These are phyloP conservation scores for Eurypyga helias DNA, from an alignment of 2,113 vertebrate species.

Conservation along the genomic window DNA sequence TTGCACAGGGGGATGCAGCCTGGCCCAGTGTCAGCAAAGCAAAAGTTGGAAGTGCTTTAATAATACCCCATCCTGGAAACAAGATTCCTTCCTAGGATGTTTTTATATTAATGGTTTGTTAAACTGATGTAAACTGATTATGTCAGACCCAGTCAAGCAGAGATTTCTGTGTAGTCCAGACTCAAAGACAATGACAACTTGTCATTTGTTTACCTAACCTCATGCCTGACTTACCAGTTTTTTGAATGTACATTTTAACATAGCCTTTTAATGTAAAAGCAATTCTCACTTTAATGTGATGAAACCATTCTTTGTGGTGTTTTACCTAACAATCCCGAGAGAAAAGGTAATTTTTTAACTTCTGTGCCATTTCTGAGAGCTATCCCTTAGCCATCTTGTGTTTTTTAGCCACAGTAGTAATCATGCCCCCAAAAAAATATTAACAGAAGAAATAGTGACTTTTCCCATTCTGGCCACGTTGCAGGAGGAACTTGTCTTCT, in stretches of 20 bases:
- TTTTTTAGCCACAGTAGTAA: not conserved
- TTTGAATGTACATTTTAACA: not conserved
- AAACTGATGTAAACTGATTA: not conserved
- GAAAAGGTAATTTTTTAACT: not conserved
- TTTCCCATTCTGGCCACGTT: not conserved
- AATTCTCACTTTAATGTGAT: not conserved
- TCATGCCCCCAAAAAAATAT: not conserved
- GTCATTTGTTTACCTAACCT: not conserved
- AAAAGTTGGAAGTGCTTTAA: not conserved
- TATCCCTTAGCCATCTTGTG: not conserved
- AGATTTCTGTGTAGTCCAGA: not conserved
- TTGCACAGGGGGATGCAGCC: not conserved
- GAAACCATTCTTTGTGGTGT: not conserved
- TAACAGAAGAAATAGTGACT: not conserved
- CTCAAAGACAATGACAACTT: not conserved
- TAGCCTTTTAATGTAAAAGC: slow-evolving; percentile 1
- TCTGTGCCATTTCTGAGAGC: not conserved
- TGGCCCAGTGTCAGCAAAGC: not conserved
- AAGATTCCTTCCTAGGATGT: not conserved
- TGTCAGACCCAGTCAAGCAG: not conserved
- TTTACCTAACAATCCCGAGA: not conserved
- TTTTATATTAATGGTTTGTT: slow-evolving; percentile 22
- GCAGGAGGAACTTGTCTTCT: not conserved
- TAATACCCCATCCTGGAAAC: not conserved
- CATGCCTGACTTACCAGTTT: not conserved